Evolutionary conservation across 2,888 invertebrate species (phyloP).

Genomic region (Neoitamus cyanurus): DNA sequence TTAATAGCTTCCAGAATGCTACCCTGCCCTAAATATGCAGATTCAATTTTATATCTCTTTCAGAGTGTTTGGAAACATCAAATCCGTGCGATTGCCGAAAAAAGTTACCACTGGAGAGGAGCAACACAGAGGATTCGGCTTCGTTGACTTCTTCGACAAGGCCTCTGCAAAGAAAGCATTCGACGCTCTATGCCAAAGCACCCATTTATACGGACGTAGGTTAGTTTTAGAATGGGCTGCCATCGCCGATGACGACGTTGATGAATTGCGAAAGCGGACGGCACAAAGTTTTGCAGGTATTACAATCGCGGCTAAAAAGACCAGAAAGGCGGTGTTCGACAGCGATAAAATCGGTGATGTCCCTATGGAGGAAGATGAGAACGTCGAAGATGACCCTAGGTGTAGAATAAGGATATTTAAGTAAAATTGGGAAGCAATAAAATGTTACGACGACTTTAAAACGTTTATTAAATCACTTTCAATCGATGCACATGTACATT

Average conservation of each 20-base stretch:
- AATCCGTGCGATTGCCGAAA: constrained; percentile 88
- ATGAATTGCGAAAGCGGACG: constrained; percentile 85
- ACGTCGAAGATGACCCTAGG: constrained; percentile 41
- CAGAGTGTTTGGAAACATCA: constrained; percentile 93
- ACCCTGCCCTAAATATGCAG: too few relatives aligned
- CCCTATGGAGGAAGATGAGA: constrained; percentile 54
- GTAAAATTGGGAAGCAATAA: not conserved
- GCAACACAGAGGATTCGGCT: constrained; percentile 93
- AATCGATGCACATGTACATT: constrained; percentile 32
- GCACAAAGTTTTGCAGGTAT: constrained; percentile 73
- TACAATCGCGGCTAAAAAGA: constrained; percentile 62
- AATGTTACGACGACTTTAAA: constrained; percentile 4
- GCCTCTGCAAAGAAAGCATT: constrained; percentile 96
- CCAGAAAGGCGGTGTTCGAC: constrained; percentile 67
- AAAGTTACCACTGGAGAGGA: constrained; percentile 81
- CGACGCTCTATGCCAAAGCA: constrained; percentile 91
- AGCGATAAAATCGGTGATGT: constrained; percentile 54
- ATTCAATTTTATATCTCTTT: constrained; percentile 35
- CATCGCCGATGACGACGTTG: constrained; percentile 82
- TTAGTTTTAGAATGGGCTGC: constrained; percentile 91
- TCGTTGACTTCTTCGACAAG: constrained; percentile 90
- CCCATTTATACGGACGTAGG: constrained; percentile 96
- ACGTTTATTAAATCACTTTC: constrained; percentile 27
- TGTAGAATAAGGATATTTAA: not conserved
- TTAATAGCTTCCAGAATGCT: too few relatives aligned